Evolutionary conservation across 2,797 vertebrate species (phyloP).

Genomic region (Pseudocheirus occidentalis): DNA sequence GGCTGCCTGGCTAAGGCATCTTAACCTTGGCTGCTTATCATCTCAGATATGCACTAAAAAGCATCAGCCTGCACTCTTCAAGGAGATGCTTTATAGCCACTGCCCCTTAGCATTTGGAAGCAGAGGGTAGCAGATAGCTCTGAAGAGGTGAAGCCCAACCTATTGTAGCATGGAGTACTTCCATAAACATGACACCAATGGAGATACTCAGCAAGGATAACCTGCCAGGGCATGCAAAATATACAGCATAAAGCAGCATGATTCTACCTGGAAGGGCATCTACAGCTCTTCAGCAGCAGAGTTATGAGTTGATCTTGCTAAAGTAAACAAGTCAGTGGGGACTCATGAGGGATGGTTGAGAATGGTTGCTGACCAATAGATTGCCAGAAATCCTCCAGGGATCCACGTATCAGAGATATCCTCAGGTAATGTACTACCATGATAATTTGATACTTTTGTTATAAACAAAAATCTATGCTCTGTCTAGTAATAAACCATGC

Average conservation of each 20-base stretch:
- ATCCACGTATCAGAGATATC: background rate
- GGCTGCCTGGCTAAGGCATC: no score
- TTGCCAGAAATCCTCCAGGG: background rate
- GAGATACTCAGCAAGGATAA: background rate
- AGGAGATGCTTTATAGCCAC: no score
- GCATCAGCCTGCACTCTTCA: no score
- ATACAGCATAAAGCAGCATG: background rate
- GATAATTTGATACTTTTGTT: background rate
- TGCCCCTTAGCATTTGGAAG: no score
- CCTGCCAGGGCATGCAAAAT: background rate
- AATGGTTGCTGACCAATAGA: background rate
- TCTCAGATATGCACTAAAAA: no score
- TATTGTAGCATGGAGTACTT: no score
- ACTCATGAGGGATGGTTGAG: background rate
- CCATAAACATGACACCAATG: background rate
- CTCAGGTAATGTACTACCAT: background rate
- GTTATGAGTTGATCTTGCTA: no score
- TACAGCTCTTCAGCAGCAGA: background rate
- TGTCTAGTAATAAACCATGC: no score
- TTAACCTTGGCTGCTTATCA: no score
- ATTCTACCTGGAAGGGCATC: background rate
- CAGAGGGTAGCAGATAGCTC: no score
- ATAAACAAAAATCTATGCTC: no score
- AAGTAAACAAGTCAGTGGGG: background rate
- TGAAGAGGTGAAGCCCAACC: no score